Percentiles rank a stretch among this genome's conserved stretches.
phyloP scores from a whole-genome alignment of 1,140 invertebrate genomes.

The Prorops nasuta region DNA sequence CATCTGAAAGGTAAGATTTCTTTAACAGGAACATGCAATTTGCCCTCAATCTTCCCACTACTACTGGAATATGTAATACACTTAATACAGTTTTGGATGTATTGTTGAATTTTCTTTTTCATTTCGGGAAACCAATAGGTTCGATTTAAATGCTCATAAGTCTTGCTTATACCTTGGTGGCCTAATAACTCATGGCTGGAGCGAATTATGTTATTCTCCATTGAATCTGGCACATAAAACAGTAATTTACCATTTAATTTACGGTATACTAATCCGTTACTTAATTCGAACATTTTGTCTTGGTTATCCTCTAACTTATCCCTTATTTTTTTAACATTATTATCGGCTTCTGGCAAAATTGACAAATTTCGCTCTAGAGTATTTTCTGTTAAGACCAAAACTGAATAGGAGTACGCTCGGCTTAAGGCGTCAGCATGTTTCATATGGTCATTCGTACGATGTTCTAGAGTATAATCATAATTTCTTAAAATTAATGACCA shows the following conservation, averaged over 20 bases:
- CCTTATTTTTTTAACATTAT: not conserved
- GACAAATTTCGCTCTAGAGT: not conserved
- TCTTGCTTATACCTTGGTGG: not conserved
- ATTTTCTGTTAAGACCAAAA: not conserved
- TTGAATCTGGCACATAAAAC: conserved; percentile 8
- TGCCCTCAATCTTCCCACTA: conserved; percentile 15
- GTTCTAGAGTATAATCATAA: conserved; percentile 20
- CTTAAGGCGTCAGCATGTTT: conserved; percentile 25
- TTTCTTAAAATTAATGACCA: conserved; percentile 24
- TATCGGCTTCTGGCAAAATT: not conserved
- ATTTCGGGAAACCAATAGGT: conserved; percentile 17
- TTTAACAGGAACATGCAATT: conserved; percentile 16
- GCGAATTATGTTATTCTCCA: conserved; percentile 21
- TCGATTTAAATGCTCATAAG: not conserved
- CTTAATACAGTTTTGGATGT: conserved; percentile 21
- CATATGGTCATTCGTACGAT: conserved; percentile 16
- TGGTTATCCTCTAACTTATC: not conserved
- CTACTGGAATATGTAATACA: conserved; percentile 14
- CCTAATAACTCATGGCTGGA: not conserved
- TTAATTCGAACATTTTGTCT: conserved; percentile 8
- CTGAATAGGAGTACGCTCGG: too few species aligned
- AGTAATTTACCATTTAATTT: conserved; percentile 3
- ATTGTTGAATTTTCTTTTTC: conserved; percentile 10
- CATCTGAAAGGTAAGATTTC: conserved; percentile 17
- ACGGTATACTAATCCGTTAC: conserved; percentile 9